Evolutionary conservation across 2,113 vertebrate species (phyloP).

Genomic region (Colaptes auratus): DNA sequence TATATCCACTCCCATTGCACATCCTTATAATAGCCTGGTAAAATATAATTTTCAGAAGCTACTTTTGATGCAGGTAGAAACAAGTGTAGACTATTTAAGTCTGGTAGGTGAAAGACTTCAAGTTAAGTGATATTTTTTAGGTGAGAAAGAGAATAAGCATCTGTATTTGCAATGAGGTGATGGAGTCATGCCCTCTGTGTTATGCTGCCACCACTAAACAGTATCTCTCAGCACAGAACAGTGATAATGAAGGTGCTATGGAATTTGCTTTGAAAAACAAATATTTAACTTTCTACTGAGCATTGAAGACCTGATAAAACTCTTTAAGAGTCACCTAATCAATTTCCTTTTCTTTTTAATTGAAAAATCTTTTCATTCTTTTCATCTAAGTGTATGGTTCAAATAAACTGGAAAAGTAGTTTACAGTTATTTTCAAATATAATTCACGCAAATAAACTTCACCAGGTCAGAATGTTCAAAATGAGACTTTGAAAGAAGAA

Average conservation of each 20-base stretch:
- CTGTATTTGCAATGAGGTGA: not conserved
- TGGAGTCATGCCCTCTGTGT: not conserved
- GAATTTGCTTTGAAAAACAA: slow-evolving; percentile 62
- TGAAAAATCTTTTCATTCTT: not conserved
- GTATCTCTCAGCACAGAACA: not conserved
- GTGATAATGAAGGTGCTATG: slow-evolving; percentile 20
- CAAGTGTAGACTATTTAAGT: not conserved
- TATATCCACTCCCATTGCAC: not conserved
- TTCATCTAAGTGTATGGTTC: not conserved
- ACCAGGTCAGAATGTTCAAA: not conserved
- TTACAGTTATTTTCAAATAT: slow-evolving; percentile 4
- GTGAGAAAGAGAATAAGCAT: not conserved
- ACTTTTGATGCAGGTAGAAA: not conserved
- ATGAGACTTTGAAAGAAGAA: not conserved
- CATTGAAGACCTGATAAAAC: slow-evolving; percentile 31
- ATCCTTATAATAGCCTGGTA: not conserved
- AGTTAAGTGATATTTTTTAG: not conserved
- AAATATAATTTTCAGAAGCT: not conserved
- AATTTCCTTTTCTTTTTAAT: slow-evolving; percentile 42
- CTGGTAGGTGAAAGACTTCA: not conserved
- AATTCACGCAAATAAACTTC: not conserved
- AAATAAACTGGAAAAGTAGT: slow-evolving; percentile 19
- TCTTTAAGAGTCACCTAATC: not conserved
- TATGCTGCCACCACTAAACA: not conserved
- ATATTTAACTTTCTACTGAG: slow-evolving; percentile 50